Evolutionary conservation across 2,888 invertebrate species (phyloP).

Genomic region (Candidula unifasciata): DNA sequence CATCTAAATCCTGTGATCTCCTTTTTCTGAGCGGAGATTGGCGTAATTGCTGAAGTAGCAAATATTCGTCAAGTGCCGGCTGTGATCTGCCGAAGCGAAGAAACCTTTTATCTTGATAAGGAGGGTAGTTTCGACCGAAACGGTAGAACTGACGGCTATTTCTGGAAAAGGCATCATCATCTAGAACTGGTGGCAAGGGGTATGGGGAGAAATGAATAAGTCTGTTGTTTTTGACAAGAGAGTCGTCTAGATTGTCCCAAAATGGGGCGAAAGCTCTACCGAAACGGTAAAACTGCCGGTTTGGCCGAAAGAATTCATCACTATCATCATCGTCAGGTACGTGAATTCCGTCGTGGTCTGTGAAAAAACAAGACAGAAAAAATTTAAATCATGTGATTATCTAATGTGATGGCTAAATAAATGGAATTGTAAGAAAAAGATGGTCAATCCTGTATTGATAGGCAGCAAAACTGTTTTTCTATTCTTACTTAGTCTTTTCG

Average conservation of each 20-base stretch:
- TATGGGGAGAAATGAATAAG: neutral
- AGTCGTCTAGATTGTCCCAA: constrained; percentile 58
- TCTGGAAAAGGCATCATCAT: constrained; percentile 64
- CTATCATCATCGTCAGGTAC: constrained; percentile 43
- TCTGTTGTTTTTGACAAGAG: constrained; percentile 59
- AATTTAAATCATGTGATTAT: neutral
- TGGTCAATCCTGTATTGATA: too few relatives aligned
- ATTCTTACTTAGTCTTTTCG: too few relatives aligned
- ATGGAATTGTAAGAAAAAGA: too few relatives aligned
- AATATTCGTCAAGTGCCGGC: constrained; percentile 57
- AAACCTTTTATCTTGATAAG: constrained; percentile 65
- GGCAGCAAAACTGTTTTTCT: too few relatives aligned
- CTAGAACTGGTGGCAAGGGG: constrained; percentile 38
- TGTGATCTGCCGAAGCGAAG: constrained; percentile 67
- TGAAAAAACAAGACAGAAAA: neutral
- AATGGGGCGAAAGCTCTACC: constrained; percentile 52
- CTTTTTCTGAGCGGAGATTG: constrained; percentile 23
- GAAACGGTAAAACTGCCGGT: constrained; percentile 58
- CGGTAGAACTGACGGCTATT: constrained; percentile 56
- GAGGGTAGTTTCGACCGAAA: constrained; percentile 60
- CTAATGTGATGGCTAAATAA: too few relatives aligned
- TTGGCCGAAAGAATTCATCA: constrained; percentile 62
- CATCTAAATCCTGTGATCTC: constrained; percentile 27
- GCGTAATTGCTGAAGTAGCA: constrained; percentile 44
- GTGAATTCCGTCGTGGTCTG: neutral